Percentiles rank a stretch among this genome's conserved stretches.
These are phyloP conservation scores for Periophthalmus modestus DNA, from an alignment of 2,113 vertebrate species.

Conservation along the genomic window DNA sequence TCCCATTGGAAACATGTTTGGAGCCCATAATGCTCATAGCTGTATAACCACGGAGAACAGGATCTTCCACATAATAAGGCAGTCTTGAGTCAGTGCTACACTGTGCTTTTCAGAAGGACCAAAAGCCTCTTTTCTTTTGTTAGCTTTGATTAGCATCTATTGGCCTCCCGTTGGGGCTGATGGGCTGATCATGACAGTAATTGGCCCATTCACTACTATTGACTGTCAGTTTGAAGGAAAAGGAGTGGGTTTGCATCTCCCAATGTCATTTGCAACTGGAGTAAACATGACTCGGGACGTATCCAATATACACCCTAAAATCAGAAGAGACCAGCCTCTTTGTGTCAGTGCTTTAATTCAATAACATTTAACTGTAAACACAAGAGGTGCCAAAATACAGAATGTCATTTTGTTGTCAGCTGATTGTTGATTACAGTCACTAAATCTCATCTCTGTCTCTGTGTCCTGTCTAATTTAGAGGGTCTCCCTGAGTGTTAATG, in stretches of 20 bases:
- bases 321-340: conserved; percentile 34
- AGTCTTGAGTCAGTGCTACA: background rate
- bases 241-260: background rate
- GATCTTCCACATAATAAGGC: background rate
- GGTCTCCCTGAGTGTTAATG: conserved; percentile 24
- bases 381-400: conserved; percentile 44
- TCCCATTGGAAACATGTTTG: too few species aligned
- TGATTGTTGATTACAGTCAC: conserved; percentile 41
- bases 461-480: conserved; percentile 39
- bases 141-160: conserved; percentile 32
- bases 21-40: background rate
- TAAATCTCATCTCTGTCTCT: conserved; percentile 38
- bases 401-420: conserved; percentile 37
- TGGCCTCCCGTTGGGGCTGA: conserved; percentile 14
- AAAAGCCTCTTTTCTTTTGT: conserved; percentile 12
- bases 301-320: conserved; percentile 3
- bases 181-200: conserved; percentile 21
- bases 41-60: background rate
- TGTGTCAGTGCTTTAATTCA: conserved; percentile 32
- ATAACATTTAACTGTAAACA: conserved; percentile 17
- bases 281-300: background rate
- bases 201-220: conserved; percentile 19
- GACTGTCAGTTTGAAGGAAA: conserved; percentile 13
- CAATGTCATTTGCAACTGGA: conserved; percentile 1
- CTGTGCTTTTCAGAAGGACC: conserved; percentile 13